phyloP scores from a whole-genome alignment of 2,113 vertebrate genomes.

The Chauna torquata region DNA sequence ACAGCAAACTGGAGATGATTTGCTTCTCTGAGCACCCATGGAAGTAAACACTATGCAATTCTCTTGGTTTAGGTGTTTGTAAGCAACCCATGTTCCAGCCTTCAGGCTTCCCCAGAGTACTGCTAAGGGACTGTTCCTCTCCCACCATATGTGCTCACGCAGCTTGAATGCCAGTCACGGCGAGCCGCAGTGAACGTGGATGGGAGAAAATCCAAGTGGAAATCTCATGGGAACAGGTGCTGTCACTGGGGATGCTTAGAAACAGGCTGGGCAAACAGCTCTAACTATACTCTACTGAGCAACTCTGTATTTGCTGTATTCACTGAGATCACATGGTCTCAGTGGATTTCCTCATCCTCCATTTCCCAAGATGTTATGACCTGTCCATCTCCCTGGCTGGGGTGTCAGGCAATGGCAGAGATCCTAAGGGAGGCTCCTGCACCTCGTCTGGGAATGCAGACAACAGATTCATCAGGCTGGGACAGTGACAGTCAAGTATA shows the following conservation, averaged over 20 bases:
- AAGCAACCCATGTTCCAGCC: not conserved
- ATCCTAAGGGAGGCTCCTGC: not conserved
- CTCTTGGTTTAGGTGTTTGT: not conserved
- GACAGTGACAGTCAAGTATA: not conserved
- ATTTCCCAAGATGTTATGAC: not conserved
- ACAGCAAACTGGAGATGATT: not conserved
- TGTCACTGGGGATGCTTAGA: constrained; percentile 18
- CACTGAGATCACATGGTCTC: not conserved
- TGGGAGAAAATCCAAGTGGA: constrained; percentile 25
- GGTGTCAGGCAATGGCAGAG: not conserved
- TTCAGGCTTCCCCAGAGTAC: not conserved
- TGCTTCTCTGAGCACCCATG: not conserved
- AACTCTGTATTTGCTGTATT: not conserved
- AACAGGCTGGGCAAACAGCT: constrained; percentile 19
- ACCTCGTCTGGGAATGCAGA: not conserved
- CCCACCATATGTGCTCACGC: not conserved
- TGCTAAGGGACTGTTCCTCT: constrained; percentile 25
- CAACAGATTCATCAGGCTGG: not conserved
- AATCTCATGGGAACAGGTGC: not conserved
- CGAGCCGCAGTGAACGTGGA: not conserved
- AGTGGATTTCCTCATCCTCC: not conserved
- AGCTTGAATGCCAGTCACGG: constrained; percentile 21
- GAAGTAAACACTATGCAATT: not conserved
- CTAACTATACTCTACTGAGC: not conserved
- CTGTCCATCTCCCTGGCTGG: not conserved